Percentiles rank a stretch among this genome's conserved stretches.
Conservation (phyloP, 2,113 vertebrate genomes). For the Onychostruthus taczanowskii region DNA sequence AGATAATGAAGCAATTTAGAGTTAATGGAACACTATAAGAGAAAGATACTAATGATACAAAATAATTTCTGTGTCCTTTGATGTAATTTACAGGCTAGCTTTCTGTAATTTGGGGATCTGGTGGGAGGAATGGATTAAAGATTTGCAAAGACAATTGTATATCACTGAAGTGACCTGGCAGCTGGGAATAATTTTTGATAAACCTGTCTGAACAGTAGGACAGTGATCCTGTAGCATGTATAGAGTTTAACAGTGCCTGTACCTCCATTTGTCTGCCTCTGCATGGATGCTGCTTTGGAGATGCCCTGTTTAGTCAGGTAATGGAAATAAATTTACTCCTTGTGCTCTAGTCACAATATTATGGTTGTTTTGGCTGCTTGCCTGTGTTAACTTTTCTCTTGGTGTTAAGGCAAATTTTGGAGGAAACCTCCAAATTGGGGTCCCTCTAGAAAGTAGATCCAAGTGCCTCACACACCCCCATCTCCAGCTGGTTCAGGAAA, state of each 20-base stretch:
- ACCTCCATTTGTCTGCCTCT: neutral
- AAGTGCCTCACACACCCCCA: too few relatives aligned
- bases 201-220: too few relatives aligned
- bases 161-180: neutral
- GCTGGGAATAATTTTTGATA: neutral
- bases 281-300: neutral
- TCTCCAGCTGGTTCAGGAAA: neutral
- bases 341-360: neutral
- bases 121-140: neutral
- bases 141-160: neutral
- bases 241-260: neutral
- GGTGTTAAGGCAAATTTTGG: neutral
- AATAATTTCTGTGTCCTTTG: neutral
- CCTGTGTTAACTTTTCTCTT: neutral
- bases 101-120: neutral
- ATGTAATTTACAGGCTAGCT: neutral
- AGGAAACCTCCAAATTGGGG: neutral
- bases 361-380: neutral
- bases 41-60: neutral
- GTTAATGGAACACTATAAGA: neutral
- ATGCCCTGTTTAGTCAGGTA: neutral
- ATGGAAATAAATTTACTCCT: neutral
- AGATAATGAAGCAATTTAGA: slow-evolving; percentile 35
- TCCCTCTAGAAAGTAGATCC: neutral
- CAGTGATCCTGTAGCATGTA: neutral